Evolutionary conservation across 2,113 vertebrate genomes (phyloP).

Genomic region (Eubucco bourcierii): DNA sequence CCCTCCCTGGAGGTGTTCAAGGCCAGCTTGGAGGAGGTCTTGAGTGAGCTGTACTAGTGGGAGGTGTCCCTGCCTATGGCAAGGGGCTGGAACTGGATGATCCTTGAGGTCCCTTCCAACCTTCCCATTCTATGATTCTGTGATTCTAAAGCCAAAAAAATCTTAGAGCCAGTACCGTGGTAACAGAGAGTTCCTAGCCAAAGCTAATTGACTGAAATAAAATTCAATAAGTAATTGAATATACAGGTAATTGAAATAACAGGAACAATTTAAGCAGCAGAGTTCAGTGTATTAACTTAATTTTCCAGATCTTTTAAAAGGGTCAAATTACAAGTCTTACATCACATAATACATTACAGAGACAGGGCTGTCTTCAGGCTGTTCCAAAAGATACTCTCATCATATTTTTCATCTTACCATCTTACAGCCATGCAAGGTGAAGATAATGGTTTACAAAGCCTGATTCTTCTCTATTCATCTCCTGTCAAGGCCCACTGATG

Average conservation of each 20-base stretch:
- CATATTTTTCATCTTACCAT: background rate
- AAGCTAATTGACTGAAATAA: background rate
- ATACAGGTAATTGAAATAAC: constrained; percentile 16
- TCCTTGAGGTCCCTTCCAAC: too few species aligned
- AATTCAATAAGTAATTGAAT: background rate
- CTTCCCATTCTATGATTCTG: too few species aligned
- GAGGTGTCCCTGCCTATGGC: too few species aligned
- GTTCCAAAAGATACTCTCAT: background rate
- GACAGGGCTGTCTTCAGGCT: background rate
- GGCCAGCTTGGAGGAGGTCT: too few species aligned
- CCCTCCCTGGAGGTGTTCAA: too few species aligned
- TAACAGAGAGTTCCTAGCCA: background rate
- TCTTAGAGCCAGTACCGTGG: background rate
- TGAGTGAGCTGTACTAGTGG: too few species aligned
- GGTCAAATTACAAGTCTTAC: background rate
- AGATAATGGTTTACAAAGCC: background rate
- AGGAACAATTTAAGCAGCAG: background rate
- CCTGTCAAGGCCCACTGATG: background rate
- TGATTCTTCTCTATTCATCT: background rate
- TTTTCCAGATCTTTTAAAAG: constrained; percentile 20
- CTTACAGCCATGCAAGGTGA: background rate
- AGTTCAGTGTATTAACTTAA: background rate
- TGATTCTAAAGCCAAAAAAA: too few species aligned
- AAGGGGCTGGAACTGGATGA: too few species aligned
- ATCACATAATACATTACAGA: background rate